Base-by-base conservation (phyloP, 2,888 invertebrate species). In the Gonocerus acuteangulatus region DNA sequence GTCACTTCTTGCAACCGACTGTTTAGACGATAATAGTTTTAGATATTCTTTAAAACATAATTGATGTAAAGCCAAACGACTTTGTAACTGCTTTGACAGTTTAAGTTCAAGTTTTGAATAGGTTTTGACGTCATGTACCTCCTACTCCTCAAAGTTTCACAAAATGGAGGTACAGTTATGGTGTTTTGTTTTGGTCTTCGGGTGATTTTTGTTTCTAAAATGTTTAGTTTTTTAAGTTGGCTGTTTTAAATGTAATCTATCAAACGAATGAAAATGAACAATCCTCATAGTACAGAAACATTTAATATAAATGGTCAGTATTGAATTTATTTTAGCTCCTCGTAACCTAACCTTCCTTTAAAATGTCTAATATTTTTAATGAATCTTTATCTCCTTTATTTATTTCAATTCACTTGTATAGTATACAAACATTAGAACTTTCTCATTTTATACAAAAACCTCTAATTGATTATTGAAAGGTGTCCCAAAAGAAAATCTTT, bases 271-370 rank as follows among this genome's bases (percentile, higher is more conserved):
- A 69, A 66, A 64, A 69, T 69, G 69, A 69, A 69, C 63, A 66
- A 67, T 57, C 65, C 67, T 45, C 68, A 69, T 61, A 65, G 56
- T 32, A 62, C 63, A 23, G 69, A 69, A 44, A 66, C 66, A 22
- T 69, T 69, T 62, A 69, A 69, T 60, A 67, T 69, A 22, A 69
- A 69, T 59, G 69, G 69, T 69, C 61, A 60, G 68, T 61, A 57
- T 45, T 11, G 9, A 18, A 11, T 23, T 60, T 22, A 22, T 19
- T 42, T 6, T 22, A n/a, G 42, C 13, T 42, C 22, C 27, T 16
- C 7, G 44, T 13, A 34, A 56, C 49, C 39, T 57, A 32, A 45
- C 57, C 48, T 48, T 45, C 48, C 54, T 49, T 58, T 52, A 54
- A 49, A 42, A 47, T 34, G 56, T 48, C 15, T 42, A 47, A 21